phyloP scores from a whole-genome alignment of 2,888 invertebrate species.

The Prenolepis imparis region DNA sequence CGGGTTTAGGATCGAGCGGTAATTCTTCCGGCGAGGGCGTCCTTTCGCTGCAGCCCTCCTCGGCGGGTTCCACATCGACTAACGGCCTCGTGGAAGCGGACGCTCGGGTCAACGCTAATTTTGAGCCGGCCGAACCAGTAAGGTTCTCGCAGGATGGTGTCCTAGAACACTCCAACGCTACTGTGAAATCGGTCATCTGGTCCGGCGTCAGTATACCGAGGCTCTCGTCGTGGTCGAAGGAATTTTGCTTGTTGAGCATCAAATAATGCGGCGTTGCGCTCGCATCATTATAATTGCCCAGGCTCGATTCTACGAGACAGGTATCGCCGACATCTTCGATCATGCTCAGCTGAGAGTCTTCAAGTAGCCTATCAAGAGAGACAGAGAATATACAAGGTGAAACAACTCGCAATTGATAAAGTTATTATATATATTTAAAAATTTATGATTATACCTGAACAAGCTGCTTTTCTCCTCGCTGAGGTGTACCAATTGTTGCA shows the following conservation, averaged over 20 bases:
- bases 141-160: conserved; percentile 90
- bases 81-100: conserved; percentile 79
- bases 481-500: conserved; percentile 77
- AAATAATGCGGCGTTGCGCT: conserved; percentile 79
- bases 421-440: background rate
- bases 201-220: conserved; percentile 95
- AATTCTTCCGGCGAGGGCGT: conserved; percentile 95
- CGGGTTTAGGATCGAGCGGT: conserved; percentile 90
- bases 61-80: conserved; percentile 76
- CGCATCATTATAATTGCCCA: conserved; percentile 61
- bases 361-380: conserved; percentile 73
- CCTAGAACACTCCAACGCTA: conserved; percentile 89
- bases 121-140: conserved; percentile 80
- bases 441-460: conserved; percentile 70
- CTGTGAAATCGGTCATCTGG: conserved; percentile 92
- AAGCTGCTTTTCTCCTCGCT: conserved; percentile 78
- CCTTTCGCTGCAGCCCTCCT: conserved; percentile 88
- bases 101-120: conserved; percentile 77
- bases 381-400: background rate
- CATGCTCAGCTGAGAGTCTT: conserved; percentile 77
- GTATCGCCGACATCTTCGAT: conserved; percentile 79
- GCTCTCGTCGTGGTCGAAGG: conserved; percentile 93
- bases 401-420: background rate
- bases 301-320: conserved; percentile 75
- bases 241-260: conserved; percentile 91